A percentile compares a stretch with the other conserved stretches of the same genome.
Conservation (phyloP, 2,888 invertebrate genomes). For the Megamerina dolium region DNA sequence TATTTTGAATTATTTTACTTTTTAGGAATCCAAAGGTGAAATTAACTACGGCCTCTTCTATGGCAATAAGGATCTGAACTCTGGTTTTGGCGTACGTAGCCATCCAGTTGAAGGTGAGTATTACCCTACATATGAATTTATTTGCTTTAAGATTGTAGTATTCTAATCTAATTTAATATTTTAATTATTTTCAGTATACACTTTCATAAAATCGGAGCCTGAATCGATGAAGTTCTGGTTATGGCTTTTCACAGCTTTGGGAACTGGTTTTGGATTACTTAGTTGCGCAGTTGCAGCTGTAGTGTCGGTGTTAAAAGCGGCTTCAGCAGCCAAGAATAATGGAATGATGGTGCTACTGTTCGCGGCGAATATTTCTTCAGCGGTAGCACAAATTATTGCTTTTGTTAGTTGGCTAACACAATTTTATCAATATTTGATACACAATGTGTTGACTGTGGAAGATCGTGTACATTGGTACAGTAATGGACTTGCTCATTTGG, state of each 20-base stretch:
- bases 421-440: slow-evolving; percentile 71
- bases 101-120: slow-evolving; percentile 70
- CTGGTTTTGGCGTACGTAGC: slow-evolving; percentile 73
- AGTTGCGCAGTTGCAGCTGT: slow-evolving; percentile 47
- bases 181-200: slow-evolving; percentile 31
- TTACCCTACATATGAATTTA: neutral
- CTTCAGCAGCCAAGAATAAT: slow-evolving; percentile 44
- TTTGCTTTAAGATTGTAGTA: slow-evolving; percentile 27
- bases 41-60: slow-evolving; percentile 82
- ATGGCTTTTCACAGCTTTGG: slow-evolving; percentile 46
- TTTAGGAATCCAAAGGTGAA: slow-evolving; percentile 55
- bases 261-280: slow-evolving; percentile 45
- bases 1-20: neutral
- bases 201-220: slow-evolving; percentile 41
- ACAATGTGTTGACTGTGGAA: slow-evolving; percentile 75
- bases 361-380: slow-evolving; percentile 52
- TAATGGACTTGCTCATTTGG: slow-evolving; percentile 71
- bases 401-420: slow-evolving; percentile 78
- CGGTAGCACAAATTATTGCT: slow-evolving; percentile 67
- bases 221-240: slow-evolving; percentile 44
- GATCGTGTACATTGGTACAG: slow-evolving; percentile 81
- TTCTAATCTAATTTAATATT: neutral
- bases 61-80: slow-evolving; percentile 76
- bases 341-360: slow-evolving; percentile 44
- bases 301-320: slow-evolving; percentile 46